Percentiles rank a stretch among this genome's conserved stretches.
Evolutionary conservation across 2,113 vertebrate genomes (phyloP).

Genomic region (Nothobranchius furzeri): DNA sequence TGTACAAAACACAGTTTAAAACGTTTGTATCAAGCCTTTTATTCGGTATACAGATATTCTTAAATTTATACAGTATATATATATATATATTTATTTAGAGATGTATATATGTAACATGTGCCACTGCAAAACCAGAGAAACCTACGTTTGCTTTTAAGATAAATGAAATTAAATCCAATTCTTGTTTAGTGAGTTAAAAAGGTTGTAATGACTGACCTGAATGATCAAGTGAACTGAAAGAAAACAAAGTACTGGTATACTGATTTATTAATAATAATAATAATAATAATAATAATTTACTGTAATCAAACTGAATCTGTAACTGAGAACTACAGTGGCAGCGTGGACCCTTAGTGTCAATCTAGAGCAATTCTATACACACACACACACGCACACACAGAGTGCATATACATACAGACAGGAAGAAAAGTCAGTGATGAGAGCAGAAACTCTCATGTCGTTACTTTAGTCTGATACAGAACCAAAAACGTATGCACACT

Average conservation of each 20-base stretch:
- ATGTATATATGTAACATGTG: slow-evolving; percentile 89
- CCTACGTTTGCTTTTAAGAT: slow-evolving; percentile 78
- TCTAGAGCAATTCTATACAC: slow-evolving; percentile 54
- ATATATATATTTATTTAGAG: slow-evolving; percentile 90
- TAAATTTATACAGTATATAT: slow-evolving; percentile 85
- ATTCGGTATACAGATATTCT: slow-evolving; percentile 99
- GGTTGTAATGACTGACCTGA: slow-evolving; percentile 65
- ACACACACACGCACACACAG: slow-evolving; percentile 50
- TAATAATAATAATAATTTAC: slow-evolving; percentile 43
- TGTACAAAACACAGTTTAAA: slow-evolving; percentile 92
- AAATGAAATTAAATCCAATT: slow-evolving; percentile 61
- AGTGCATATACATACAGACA: slow-evolving; percentile 79
- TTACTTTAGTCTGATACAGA: slow-evolving; percentile 51
- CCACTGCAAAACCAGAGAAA: slow-evolving; percentile 76
- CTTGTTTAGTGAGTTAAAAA: slow-evolving; percentile 54
- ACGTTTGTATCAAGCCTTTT: slow-evolving; percentile 97
- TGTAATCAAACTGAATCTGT: slow-evolving; percentile 38
- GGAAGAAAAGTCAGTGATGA: slow-evolving; percentile 75
- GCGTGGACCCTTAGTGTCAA: slow-evolving; percentile 74
- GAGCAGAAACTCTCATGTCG: slow-evolving; percentile 53
- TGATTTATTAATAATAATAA: slow-evolving; percentile 38
- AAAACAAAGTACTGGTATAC: slow-evolving; percentile 57
- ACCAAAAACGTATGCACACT: slow-evolving; percentile 66
- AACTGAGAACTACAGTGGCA: slow-evolving; percentile 59
- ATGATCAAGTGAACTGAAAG: slow-evolving; percentile 87